A percentile compares a stretch with the other conserved stretches of the same genome.
Evolutionary conservation across 2,888 invertebrate genomes (phyloP).

Genomic region (Acrobasis repandana): DNA sequence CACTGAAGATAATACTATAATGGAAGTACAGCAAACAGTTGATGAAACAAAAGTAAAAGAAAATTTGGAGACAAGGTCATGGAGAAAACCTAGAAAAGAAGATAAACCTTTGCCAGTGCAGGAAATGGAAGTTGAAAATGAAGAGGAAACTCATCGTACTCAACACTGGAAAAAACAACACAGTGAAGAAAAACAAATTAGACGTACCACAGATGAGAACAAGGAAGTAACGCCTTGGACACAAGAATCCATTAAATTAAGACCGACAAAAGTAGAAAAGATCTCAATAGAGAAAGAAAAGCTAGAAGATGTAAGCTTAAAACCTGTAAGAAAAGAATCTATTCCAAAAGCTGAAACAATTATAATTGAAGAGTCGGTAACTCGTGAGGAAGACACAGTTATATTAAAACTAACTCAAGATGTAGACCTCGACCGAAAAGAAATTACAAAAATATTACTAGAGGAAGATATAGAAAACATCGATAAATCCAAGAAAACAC

Average conservation of each 20-base stretch:
- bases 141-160: conserved; percentile 25
- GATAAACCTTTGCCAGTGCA: conserved; percentile 11
- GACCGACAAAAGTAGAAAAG: conserved; percentile 84
- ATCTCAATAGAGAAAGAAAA: conserved; percentile 79
- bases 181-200: conserved; percentile 38
- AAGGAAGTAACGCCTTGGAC: conserved; percentile 80
- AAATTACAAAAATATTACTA: conserved; percentile 43
- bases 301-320: conserved; percentile 69
- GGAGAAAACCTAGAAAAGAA: conserved; percentile 33
- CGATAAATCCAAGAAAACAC: conserved; percentile 18
- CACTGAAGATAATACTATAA: conserved; percentile 25
- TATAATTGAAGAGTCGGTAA: conserved; percentile 80
- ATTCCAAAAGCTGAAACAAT: conserved; percentile 59
- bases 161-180: conserved; percentile 36
- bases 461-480: conserved; percentile 56
- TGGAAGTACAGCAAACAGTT: conserved; percentile 12
- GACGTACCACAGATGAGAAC: conserved; percentile 42
- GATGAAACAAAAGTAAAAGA: conserved; percentile 28
- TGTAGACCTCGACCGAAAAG: conserved; percentile 46
- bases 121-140: conserved; percentile 24
- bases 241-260: conserved; percentile 84
- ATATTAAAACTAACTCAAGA: conserved; percentile 68
- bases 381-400: conserved; percentile 82
- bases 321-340: conserved; percentile 62
- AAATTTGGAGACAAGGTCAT: conserved; percentile 29